phyloP scores from a whole-genome alignment of 1,140 invertebrate species.

The Drosophila kohkoa region DNA sequence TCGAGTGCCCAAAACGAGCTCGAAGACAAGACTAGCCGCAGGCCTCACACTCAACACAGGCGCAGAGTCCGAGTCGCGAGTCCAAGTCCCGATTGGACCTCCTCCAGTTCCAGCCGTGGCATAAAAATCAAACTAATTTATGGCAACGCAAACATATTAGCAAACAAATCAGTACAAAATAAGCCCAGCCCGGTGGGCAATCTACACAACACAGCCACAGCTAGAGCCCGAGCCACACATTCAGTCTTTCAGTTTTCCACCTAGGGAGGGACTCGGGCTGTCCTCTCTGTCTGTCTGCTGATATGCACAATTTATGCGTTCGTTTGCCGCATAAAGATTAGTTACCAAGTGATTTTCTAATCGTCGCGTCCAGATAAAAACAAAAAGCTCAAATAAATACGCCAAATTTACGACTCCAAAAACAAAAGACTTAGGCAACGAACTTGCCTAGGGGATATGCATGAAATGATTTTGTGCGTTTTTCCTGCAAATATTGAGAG shows the following conservation, averaged over 20 bases:
- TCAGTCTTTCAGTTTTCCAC: slow-evolving; percentile 15
- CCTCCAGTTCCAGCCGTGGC: slow-evolving; percentile 44
- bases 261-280: slow-evolving; percentile 22
- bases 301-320: slow-evolving; percentile 75
- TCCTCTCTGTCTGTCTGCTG: slow-evolving; percentile 6
- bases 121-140: slow-evolving; percentile 82
- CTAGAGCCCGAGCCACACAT: neutral
- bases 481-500: slow-evolving; percentile 53
- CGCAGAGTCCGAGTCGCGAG: neutral
- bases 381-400: slow-evolving; percentile 77
- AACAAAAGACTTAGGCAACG: slow-evolving; percentile 61
- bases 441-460: slow-evolving; percentile 34
- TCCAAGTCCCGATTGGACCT: slow-evolving; percentile 30
- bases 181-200: slow-evolving; percentile 58
- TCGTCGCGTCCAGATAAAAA: slow-evolving; percentile 62
- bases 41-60: slow-evolving; percentile 28
- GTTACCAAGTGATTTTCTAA: slow-evolving; percentile 77
- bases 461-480: neutral
- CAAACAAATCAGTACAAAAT: slow-evolving; percentile 84
- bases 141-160: slow-evolving; percentile 82
- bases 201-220: neutral
- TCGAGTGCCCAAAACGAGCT: slow-evolving; percentile 26
- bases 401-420: slow-evolving; percentile 64
- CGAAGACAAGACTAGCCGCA: slow-evolving; percentile 44
- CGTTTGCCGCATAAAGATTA: slow-evolving; percentile 75